Base-by-base conservation (phyloP, 2,797 vertebrate genomes). In the Labroides dimidiatus region DNA sequence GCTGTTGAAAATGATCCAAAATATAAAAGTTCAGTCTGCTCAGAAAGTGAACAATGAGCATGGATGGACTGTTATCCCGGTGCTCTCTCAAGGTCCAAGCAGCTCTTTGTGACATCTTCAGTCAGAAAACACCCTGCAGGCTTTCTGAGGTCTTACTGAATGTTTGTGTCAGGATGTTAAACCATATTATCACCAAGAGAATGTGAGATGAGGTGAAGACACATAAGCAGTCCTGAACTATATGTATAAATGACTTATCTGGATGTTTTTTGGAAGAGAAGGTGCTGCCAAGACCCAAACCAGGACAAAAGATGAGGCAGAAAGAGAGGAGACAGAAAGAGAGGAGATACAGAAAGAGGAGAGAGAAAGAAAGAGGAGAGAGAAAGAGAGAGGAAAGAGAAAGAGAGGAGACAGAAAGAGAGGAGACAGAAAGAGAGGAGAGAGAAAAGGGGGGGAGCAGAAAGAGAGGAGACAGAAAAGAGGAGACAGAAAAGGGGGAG, bases 211-310 rank as follows among this genome's bases (percentile, higher is more conserved):
- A 23, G 27, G 30, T 48, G 30, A 33, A 57, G 56, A 57, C 70
- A 57, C 50, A 48, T 19, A 51, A 66, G 56, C 54, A 63, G 69
- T 63, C 69, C 80, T 79, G 75, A 87, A 81, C 74, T 82, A 65
- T 82, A 65, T 53, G 62, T 85, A 77, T 78, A 58, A 79, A 69
- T 67, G 51, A 37, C 45, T 37, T 77, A 69, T 78, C 68, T 72
- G 58, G 69, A 66, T 73, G 82, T 75, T 21, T 36, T 56, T 56
- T 50, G 56, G 72, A 76, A 66, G 62, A 80, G 72, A 68, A 54
- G 17, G 65, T 1, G 43, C 68, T 80, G 82, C 80, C 73, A 78
- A 74, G 70, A 78, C 80, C 65, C 70, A 54, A 27, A n/a, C n/a
- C 24, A 27, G 24, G n/a, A n/a, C n/a, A n/a, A 3, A 6, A 27